phyloP scores from a whole-genome alignment of 2,797 vertebrate genomes.

The Melanogrammus aeglefinus region DNA sequence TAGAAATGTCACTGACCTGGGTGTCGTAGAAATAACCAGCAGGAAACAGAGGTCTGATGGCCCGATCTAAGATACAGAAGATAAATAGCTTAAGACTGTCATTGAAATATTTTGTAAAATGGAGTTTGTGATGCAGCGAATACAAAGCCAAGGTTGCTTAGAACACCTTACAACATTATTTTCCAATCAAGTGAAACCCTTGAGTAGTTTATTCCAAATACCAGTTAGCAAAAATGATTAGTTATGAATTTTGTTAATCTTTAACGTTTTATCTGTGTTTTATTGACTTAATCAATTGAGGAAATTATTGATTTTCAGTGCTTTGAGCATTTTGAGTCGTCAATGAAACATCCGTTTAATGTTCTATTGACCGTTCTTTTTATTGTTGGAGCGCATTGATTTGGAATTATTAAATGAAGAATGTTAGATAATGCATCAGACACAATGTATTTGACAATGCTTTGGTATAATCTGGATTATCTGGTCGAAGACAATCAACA shows the following conservation, averaged over 20 bases:
- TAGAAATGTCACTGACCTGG: constrained; percentile 76
- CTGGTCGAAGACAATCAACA: too few species aligned
- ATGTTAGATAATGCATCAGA: too few species aligned
- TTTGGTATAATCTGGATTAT: too few species aligned
- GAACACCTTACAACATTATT: too few species aligned
- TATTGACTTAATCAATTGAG: background rate
- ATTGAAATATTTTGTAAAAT: background rate
- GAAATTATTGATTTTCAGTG: background rate
- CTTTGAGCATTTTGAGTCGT: background rate
- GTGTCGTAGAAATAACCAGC: constrained; percentile 96
- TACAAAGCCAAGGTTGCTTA: background rate
- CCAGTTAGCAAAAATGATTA: background rate
- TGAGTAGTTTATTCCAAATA: background rate
- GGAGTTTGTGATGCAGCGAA: background rate
- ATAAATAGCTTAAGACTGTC: constrained; percentile 9
- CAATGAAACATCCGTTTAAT: too few species aligned
- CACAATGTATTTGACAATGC: too few species aligned
- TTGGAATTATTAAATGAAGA: too few species aligned
- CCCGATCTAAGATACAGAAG: constrained; percentile 78
- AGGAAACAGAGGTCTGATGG: constrained; percentile 92
- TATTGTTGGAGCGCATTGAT: too few species aligned
- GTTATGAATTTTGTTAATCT: too few species aligned
- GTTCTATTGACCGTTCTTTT: too few species aligned
- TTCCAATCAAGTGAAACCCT: background rate
- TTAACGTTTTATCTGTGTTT: background rate